These are phyloP conservation scores for Melanostoma scalare DNA, from an alignment of 2,888 invertebrate genomes.

Conservation along the genomic window DNA sequence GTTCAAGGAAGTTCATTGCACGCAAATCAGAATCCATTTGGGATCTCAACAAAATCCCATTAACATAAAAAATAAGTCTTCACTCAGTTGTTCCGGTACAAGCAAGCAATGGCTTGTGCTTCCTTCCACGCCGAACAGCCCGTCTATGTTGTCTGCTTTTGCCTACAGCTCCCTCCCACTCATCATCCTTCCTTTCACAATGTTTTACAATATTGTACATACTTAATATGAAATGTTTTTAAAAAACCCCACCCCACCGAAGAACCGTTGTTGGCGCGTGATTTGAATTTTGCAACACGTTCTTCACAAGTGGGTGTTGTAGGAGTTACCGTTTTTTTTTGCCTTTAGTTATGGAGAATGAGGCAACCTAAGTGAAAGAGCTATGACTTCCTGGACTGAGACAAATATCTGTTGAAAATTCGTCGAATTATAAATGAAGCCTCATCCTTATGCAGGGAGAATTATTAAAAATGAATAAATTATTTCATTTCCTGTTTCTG, in stretches of 20 bases:
- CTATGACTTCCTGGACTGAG: background rate
- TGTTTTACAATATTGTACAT: conserved; percentile 60
- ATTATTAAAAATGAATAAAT: conserved; percentile 66
- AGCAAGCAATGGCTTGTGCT: conserved; percentile 27
- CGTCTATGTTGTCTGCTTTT: conserved; percentile 12
- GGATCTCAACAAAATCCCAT: conserved; percentile 63
- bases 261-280: conserved; percentile 36
- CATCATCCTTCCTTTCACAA: conserved; percentile 27
- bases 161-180: background rate
- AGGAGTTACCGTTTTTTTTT: no score
- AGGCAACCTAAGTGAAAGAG: background rate
- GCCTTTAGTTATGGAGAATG: background rate
- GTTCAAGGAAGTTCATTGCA: conserved; percentile 53
- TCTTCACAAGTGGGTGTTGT: background rate
- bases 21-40: conserved; percentile 65
- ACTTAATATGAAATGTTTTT: conserved; percentile 58
- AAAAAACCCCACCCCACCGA: conserved; percentile 27
- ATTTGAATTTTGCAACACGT: conserved; percentile 57
- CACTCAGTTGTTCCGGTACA: conserved; percentile 56
- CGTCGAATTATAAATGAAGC: conserved; percentile 50
- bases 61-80: conserved; percentile 56
- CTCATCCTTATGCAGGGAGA: conserved; percentile 19
- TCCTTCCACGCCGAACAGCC: background rate
- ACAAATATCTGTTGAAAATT: conserved; percentile 45
- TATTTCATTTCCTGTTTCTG: conserved; percentile 58